Base-by-base conservation (phyloP, 2,113 vertebrate species). In the Peromyscus californicus region DNA sequence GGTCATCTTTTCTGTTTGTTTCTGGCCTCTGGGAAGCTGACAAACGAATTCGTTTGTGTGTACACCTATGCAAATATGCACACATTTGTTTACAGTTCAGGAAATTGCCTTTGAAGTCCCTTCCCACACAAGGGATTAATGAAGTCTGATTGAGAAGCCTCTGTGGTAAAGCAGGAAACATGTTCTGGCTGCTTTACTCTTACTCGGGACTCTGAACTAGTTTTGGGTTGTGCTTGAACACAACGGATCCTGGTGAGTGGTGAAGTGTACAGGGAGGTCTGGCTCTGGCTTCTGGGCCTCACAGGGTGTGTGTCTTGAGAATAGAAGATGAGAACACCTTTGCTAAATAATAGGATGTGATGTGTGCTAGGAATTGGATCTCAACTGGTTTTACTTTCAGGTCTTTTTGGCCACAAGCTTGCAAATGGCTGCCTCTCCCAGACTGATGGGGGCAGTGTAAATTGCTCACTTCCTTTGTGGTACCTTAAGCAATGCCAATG, bases 391-490 rank as follows among this genome's bases (percentile, higher is more conserved):
- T 61, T 92, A 16, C 48, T 65, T 65, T 39, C 12, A 65, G 94
- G 54, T 33, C 88, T 89, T 91, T 15, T 69, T 4, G 94, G 65
- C 89, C 42, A 33, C 67, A 69, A 7, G 74, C 45, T 87, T 94
- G 31, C 51, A 21, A 54, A 61, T 63, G 75, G 75, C 65, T 57
- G 24, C 79, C 31, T 70, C 80, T 92, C 54, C n/a, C 86, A 94
- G 95, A 79, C 96, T 63, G 16, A 17, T 51, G 75, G 87, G 88
- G 33, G 21, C 87, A 96, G 26, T 59, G 0, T 79, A 82, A 85
- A 95, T 97, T 94, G 89, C 82, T 94, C 89, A 59, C 67, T 94
- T 95, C 94, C 93, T 97, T 88, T 96, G 94, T 97, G 98, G 85
- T 90, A 17, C 83, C 63, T 75, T 96, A 51, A 89, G 36, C 42